A percentile compares a stretch with the other conserved stretches of the same genome.
Conservation (phyloP, 2,888 invertebrate species). For the Heteromyza rotundicornis region DNA sequence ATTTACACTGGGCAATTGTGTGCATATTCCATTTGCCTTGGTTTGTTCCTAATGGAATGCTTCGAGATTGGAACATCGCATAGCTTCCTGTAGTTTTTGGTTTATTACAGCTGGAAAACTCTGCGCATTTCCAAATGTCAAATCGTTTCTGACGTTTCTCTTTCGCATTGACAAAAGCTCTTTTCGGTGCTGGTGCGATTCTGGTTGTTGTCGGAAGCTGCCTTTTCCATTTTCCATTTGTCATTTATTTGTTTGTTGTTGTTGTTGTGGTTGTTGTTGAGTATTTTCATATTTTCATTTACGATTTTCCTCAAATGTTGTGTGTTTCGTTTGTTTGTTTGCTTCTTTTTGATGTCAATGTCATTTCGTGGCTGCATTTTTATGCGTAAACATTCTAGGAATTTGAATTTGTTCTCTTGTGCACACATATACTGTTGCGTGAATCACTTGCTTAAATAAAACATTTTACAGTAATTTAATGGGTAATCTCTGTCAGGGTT, state of each 20-base stretch:
- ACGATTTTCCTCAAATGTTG: neutral
- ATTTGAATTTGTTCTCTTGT: conserved; percentile 7
- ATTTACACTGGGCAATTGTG: neutral
- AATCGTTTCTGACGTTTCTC: neutral
- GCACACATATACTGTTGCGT: conserved; percentile 6
- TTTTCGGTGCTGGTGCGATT: neutral
- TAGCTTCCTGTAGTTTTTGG: too few relatives aligned
- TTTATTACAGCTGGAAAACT: conserved; percentile 3
- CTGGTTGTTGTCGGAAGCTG: neutral
- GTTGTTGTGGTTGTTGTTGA: neutral
- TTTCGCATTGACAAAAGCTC: neutral
- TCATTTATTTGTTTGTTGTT: too few relatives aligned
- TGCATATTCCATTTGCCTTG: neutral
- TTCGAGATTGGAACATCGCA: too few relatives aligned
- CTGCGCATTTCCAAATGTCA: neutral
- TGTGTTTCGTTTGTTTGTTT: neutral
- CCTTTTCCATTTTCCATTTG: too few relatives aligned
- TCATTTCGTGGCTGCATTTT: conserved; percentile 11
- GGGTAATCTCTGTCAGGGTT: too few relatives aligned
- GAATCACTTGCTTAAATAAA: too few relatives aligned
- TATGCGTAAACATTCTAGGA: conserved; percentile 3
- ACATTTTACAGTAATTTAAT: too few relatives aligned
- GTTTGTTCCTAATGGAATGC: too few relatives aligned
- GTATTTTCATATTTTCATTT: neutral
- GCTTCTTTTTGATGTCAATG: conserved; percentile 6